phyloP scores from a whole-genome alignment of 37 sponge, comb jelly and placozoan species.

The Oscarella lobularis region DNA sequence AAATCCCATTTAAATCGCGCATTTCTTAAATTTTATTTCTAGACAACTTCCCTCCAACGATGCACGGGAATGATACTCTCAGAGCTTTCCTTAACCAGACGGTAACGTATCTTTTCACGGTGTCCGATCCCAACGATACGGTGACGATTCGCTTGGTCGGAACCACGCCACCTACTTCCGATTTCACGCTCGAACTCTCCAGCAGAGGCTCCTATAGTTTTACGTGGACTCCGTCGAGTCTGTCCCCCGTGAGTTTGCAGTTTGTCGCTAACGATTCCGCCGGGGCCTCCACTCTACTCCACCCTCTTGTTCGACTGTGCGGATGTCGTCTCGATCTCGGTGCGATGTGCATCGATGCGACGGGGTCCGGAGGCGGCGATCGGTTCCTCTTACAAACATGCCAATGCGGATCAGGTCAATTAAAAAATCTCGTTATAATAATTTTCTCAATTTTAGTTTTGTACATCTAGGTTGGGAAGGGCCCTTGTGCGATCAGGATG shows the following conservation, averaged over 20 bases:
- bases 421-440: too few species aligned
- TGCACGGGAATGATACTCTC: conserved; percentile 2
- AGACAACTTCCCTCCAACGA: conserved; percentile 17
- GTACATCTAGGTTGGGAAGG: conserved; percentile 23
- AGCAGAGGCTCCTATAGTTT: conserved; percentile 11
- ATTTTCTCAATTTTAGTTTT: not conserved
- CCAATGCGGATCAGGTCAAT: not conserved
- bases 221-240: conserved; percentile 1
- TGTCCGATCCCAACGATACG: not conserved
- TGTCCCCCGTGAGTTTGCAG: not conserved
- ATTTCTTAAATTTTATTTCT: conserved; percentile 3
- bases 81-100: not conserved
- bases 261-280: conserved; percentile 22
- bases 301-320: not conserved
- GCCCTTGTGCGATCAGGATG: conserved; percentile 29
- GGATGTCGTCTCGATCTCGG: not conserved
- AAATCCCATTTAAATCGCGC: not conserved
- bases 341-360: not conserved
- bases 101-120: conserved; percentile 1
- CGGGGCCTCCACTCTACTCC: not conserved
- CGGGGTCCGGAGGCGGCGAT: not conserved
- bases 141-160: conserved; percentile 10
- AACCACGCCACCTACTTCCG: not conserved
- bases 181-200: not conserved
- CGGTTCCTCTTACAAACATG: not conserved